These are phyloP conservation scores for Sebastes cheni DNA, from an alignment of 2,797 vertebrate genomes.

Conservation along the genomic window DNA sequence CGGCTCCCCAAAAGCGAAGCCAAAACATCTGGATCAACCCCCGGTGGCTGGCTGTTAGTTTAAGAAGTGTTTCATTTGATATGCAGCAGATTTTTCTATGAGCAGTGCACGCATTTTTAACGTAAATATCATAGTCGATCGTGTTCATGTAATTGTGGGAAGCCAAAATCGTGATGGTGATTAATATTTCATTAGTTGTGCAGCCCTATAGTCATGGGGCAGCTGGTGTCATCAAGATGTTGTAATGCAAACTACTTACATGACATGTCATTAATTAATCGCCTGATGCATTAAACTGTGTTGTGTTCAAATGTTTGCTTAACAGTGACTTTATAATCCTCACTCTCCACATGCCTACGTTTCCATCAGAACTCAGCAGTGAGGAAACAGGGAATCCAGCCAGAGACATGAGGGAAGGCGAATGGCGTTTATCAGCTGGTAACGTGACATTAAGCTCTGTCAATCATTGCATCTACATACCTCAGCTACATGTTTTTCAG, in stretches of 20 bases:
- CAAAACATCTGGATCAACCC: too few relatives aligned
- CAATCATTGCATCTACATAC: slow-evolving; percentile 45
- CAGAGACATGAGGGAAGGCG: slow-evolving; percentile 32
- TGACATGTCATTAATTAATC: slow-evolving; percentile 53
- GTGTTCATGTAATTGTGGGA: too few relatives aligned
- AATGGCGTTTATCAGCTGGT: slow-evolving; percentile 53
- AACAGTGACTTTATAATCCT: slow-evolving; percentile 59
- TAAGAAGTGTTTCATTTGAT: too few relatives aligned
- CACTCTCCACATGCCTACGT: slow-evolving; percentile 29
- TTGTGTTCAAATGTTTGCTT: slow-evolving; percentile 44
- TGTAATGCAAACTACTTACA: slow-evolving; percentile 63
- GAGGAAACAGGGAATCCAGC: slow-evolving; percentile 47
- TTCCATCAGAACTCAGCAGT: slow-evolving; percentile 30
- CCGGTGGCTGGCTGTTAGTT: too few relatives aligned
- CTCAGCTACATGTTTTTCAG: slow-evolving; percentile 20
- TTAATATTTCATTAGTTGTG: too few relatives aligned
- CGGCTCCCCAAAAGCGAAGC: too few relatives aligned
- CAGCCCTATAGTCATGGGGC: slow-evolving; percentile 3
- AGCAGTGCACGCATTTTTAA: too few relatives aligned
- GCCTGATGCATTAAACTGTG: slow-evolving; percentile 36
- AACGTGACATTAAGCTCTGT: slow-evolving; percentile 56
- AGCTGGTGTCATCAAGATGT: slow-evolving; percentile 38
- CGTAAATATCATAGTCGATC: too few relatives aligned
- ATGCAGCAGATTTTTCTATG: too few relatives aligned
- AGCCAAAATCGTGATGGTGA: too few relatives aligned